These are phyloP conservation scores for Eristalis pertinax DNA, from an alignment of 2,888 invertebrate genomes.

Conservation along the genomic window DNA sequence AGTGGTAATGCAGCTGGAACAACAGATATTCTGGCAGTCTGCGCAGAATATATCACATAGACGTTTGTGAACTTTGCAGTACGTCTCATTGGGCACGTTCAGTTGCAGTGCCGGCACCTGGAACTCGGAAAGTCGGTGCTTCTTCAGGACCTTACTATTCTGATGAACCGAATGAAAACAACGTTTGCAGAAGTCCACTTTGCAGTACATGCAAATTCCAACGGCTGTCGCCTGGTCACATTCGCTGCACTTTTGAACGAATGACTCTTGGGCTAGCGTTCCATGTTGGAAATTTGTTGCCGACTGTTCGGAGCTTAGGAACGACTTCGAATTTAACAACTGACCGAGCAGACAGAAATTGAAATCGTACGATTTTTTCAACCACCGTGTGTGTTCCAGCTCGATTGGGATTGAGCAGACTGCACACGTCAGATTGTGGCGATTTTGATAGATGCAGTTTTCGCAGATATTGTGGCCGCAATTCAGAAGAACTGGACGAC, in stretches of 20 bases:
- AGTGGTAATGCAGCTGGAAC: conserved; percentile 73
- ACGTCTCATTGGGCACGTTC: conserved; percentile 62
- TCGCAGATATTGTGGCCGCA: conserved; percentile 88
- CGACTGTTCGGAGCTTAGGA: conserved; percentile 65
- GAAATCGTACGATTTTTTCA: conserved; percentile 74
- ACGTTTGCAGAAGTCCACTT: conserved; percentile 76
- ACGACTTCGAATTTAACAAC: conserved; percentile 60
- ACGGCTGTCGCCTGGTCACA: conserved; percentile 74
- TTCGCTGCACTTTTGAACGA: conserved; percentile 76
- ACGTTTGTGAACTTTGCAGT: conserved; percentile 73
- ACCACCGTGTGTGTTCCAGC: conserved; percentile 54
- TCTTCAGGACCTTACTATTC: conserved; percentile 77
- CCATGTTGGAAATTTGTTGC: not conserved
- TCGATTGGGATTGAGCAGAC: conserved; percentile 73
- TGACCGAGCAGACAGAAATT: conserved; percentile 77
- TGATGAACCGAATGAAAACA: conserved; percentile 78
- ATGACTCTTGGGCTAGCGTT: conserved; percentile 43
- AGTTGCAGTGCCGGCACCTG: conserved; percentile 57
- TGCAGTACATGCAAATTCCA: conserved; percentile 77
- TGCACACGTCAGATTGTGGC: conserved; percentile 74
- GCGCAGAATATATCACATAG: conserved; percentile 74
- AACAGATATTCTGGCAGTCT: conserved; percentile 73
- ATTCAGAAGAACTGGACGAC: conserved; percentile 84
- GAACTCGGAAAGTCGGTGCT: conserved; percentile 73
- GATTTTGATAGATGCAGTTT: conserved; percentile 82